Evolutionary conservation across 2,888 invertebrate species (phyloP), one percentile per base, ranked within the genome.

Genomic region (Agriopis marginaria): DNA sequence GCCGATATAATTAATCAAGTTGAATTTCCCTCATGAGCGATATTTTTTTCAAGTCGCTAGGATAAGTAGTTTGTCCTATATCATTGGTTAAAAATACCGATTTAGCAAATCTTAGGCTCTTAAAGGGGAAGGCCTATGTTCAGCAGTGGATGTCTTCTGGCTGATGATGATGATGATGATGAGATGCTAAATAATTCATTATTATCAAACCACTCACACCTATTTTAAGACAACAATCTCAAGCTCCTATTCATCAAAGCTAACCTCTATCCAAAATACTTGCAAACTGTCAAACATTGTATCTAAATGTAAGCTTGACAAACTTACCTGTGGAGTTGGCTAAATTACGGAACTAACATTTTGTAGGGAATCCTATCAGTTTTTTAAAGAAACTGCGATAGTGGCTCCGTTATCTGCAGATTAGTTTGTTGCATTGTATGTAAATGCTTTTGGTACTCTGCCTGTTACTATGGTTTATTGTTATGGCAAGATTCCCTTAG

Each of bases 281-380:
- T 76, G 76, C 76, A 82, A 88, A 91, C 92, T 93, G 93, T 93
- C 92, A 92, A 93, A 92, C 89, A 90, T 88, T 66, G 65, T 84
- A 81, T 82, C 84, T 82, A 89, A 91, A 85, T 86, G 84, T 54
- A 42, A 40, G 9, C 39, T 6, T 55, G 3, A 14, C 55, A 3
- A 55, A n/a, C 9, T 55, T 55, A 55, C 1, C 12, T 42, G 4
- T 9, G 3, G 32, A 14, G 4, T 55, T 14, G 12, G 10, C 42
- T 3, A 55, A 55, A 42, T 42, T 2, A 0, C n/a, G 9, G 3
- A 42, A 10, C 55, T 42, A 40, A 40, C 5, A 42, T 55, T 42
- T 7, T 55, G n/a, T 9, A 42, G 17, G 4, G 9, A 1, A 8
- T 0, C 10, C 12, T 8, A 14, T 0, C 9, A 14, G 4, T 6